A percentile compares a stretch with the other conserved stretches of the same genome.
Conservation (phyloP, 2,113 vertebrate genomes). For the Megaceryle maxima region DNA sequence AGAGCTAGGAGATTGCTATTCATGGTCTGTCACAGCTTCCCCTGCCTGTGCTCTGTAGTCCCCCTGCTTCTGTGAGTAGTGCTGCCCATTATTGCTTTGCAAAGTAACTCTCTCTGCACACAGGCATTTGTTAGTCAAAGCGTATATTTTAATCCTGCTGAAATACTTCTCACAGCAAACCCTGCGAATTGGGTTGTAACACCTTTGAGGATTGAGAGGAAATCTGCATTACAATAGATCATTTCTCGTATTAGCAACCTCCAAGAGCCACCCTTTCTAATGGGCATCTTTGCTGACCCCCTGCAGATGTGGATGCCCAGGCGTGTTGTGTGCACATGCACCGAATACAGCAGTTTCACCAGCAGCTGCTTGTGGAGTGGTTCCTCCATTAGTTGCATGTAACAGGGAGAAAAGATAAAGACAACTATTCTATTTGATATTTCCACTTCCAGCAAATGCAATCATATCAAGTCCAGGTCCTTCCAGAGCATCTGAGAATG, state of each 20-base stretch:
- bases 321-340: neutral
- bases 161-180: neutral
- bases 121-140: neutral
- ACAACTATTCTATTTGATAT: neutral
- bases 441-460: neutral
- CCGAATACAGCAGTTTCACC: neutral
- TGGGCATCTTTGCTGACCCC: accelerated
- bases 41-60: neutral
- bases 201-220: neutral
- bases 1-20: neutral
- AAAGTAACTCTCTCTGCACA: neutral
- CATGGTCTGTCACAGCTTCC: neutral
- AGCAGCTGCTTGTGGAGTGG: accelerated
- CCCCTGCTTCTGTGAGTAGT: accelerated
- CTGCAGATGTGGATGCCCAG: neutral
- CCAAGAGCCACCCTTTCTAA: neutral
- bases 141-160: neutral
- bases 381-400: neutral
- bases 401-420: neutral
- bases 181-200: neutral
- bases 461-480: neutral
- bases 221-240: neutral
- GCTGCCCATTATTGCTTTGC: neutral
- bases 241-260: neutral
- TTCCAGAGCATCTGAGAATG: neutral